phyloP scores from a whole-genome alignment of 2,797 vertebrate genomes.

The Scarus forsteni region DNA sequence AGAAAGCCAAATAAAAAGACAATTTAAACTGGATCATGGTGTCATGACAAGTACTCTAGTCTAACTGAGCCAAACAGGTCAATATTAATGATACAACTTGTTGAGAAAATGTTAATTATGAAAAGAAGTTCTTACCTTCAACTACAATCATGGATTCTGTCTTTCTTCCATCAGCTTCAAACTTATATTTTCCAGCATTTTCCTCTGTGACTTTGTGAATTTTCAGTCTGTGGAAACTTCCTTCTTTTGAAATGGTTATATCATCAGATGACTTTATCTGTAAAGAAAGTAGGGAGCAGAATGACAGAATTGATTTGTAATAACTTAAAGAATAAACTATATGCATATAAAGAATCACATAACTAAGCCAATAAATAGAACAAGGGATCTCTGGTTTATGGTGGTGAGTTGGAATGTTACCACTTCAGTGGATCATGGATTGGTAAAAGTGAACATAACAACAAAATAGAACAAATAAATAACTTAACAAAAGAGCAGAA shows the following conservation, averaged over 20 bases:
- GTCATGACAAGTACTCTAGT: background rate
- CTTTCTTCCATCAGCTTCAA: constrained; percentile 89
- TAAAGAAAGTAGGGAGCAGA: background rate
- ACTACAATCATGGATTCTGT: constrained; percentile 87
- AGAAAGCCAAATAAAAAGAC: background rate
- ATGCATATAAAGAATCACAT: too few species aligned
- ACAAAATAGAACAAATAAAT: too few species aligned
- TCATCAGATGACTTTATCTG: constrained; percentile 81
- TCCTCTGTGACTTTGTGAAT: constrained; percentile 85
- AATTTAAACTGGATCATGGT: background rate
- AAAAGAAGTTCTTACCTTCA: constrained; percentile 84
- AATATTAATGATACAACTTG: background rate
- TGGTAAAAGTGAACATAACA: too few species aligned
- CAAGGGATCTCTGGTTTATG: too few species aligned
- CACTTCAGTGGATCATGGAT: too few species aligned
- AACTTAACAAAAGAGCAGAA: too few species aligned
- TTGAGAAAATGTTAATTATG: background rate
- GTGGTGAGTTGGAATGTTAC: too few species aligned
- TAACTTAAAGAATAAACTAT: too few species aligned
- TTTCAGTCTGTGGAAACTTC: constrained; percentile 84
- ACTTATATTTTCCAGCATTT: constrained; percentile 89
- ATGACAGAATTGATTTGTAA: too few species aligned
- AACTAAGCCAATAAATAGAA: too few species aligned
- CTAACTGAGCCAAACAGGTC: too few species aligned
- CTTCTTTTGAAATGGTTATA: constrained; percentile 84